Base-by-base conservation (phyloP, 2,113 vertebrate genomes). In the Bubo blakistoni region DNA sequence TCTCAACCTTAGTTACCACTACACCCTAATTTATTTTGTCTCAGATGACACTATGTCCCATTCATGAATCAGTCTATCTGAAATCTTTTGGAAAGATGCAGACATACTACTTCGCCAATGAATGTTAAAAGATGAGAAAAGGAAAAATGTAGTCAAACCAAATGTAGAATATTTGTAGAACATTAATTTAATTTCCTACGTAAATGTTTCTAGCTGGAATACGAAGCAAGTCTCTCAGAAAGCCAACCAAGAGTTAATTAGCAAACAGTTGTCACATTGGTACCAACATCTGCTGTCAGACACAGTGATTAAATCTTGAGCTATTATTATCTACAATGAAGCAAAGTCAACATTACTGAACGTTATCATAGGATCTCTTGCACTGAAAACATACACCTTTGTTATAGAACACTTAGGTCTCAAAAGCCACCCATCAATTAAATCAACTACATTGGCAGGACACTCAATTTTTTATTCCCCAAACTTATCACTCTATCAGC, bases 201-300 rank as follows among this genome's bases (percentile, higher is more conserved):
- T 62, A 93, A 89, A 72, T 38, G 40, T 78, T 93, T 86, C 42
- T 89, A 51, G n/a, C 21, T 76, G 47, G 52, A 57, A 71, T 76
- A 89, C 19, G 18, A 61, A 80, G 14, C 46, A 44, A 10, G 26
- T 62, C 20, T 52, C 61, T 42, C 55, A 52, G 16, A 81, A 88
- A 91, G 62, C 21, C 76, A 86, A 59, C 22, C 21, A 79, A 62
- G 18, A 88, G n/a, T 61, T 86, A 59, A 80, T 54, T 58, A 83
- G 61, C 36, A 65, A 86, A 73, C 49, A 81, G 51, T 38, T 57
- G 66, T 58, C 84, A 95, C 36, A 80, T 52, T 80, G 61, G 32
- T 59, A 69, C 52, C 38, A 92, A 63, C 42, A 92, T 47, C 81
- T 92, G 57, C 59, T 92, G 91, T 66, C 72, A 83, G 58, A 66